These are phyloP conservation scores for Chalcis sispes DNA, from an alignment of 2,888 invertebrate genomes.

Conservation along the genomic window DNA sequence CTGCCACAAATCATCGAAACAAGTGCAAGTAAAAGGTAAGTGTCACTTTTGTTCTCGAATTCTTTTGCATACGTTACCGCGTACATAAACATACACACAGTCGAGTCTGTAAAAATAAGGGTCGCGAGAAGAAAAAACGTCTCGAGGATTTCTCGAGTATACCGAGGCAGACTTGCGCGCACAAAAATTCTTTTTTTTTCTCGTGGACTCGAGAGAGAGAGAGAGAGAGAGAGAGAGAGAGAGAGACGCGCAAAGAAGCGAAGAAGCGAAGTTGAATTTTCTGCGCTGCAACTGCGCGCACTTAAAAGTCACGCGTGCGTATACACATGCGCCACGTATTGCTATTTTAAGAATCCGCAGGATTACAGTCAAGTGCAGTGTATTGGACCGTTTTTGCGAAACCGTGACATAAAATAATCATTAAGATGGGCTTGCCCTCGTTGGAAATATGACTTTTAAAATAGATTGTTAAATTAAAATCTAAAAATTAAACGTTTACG, in stretches of 20 bases:
- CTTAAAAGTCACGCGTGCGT: constrained; percentile 11
- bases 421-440: too few relatives aligned
- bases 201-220: not conserved
- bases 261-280: too few relatives aligned
- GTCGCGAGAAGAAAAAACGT: constrained; percentile 44
- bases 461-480: too few relatives aligned
- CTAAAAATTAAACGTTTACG: too few relatives aligned
- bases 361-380: not conserved
- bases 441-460: too few relatives aligned
- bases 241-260: too few relatives aligned
- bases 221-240: not conserved
- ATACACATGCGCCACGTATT: not conserved
- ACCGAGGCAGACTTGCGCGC: not conserved
- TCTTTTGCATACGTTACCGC: not conserved
- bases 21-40: not conserved
- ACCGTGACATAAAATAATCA: not conserved
- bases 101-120: not conserved
- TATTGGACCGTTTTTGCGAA: constrained; percentile 3
- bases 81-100: not conserved
- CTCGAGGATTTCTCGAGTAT: constrained; percentile 42
- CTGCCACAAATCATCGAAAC: not conserved
- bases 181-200: constrained; percentile 22
- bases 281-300: not conserved
- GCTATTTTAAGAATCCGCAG: constrained; percentile 33
- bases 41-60: constrained; percentile 27